These are phyloP conservation scores for Macrochelys suwanniensis DNA, from an alignment of 2,797 vertebrate genomes.

Conservation along the genomic window DNA sequence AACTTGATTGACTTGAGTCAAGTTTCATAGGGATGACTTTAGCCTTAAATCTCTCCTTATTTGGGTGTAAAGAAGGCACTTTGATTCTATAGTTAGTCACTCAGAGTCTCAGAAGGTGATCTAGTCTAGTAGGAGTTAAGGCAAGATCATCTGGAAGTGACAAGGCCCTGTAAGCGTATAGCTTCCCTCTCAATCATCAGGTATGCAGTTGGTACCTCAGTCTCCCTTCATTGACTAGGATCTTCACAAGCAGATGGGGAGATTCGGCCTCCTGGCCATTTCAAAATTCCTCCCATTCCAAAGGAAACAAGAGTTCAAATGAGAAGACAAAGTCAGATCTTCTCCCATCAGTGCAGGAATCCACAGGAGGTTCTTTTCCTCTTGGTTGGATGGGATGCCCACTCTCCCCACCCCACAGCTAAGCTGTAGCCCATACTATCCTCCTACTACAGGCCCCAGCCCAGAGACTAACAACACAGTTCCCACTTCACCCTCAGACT, in stretches of 20 bases:
- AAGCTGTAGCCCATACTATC: too few relatives aligned
- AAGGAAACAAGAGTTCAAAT: fast-evolving
- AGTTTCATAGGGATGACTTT: neutral
- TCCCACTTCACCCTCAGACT: neutral
- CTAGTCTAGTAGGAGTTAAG: neutral
- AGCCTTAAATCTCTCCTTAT: neutral
- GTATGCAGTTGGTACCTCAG: neutral
- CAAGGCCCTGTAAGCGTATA: neutral
- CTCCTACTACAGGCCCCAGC: neutral
- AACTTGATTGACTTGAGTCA: neutral
- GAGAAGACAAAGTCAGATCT: fast-evolving
- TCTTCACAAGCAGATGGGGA: neutral
- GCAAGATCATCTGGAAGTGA: neutral
- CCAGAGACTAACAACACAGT: neutral
- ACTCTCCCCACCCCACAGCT: neutral
- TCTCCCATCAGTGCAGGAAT: fast-evolving
- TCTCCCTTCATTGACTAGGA: neutral
- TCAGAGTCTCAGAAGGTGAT: fast-evolving
- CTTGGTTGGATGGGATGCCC: neutral
- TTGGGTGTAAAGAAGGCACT: neutral
- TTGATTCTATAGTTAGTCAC: neutral
- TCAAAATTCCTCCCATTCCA: neutral
- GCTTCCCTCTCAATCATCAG: fast-evolving
- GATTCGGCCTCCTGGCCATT: neutral
- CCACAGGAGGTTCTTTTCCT: neutral